Conservation (phyloP, 1,140 invertebrate species). For the Rhagoletis pomonella region DNA sequence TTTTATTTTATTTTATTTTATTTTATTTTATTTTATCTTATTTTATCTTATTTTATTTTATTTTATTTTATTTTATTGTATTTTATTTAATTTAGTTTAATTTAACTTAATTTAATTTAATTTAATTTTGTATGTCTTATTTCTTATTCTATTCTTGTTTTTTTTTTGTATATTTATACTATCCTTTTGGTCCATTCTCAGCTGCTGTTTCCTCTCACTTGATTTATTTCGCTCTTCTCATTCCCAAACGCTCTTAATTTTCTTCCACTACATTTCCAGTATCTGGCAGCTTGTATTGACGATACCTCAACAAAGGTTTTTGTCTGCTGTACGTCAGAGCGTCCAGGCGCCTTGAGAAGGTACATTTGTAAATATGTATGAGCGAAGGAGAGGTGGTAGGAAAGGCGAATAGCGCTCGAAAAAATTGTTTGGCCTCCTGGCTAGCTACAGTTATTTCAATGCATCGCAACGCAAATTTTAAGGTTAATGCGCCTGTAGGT, state of each 20-base stretch:
- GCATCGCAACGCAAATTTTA: neutral
- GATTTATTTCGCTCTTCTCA: too few species aligned
- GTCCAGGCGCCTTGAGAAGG: too few species aligned
- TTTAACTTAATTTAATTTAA: constrained; percentile 40
- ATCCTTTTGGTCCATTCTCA: too few species aligned
- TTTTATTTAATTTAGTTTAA: neutral
- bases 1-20: neutral
- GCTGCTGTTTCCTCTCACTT: neutral
- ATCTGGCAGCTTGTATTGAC: neutral
- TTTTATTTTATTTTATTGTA: neutral
- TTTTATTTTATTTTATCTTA: neutral
- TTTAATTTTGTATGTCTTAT: neutral
- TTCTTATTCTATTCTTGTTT: neutral
- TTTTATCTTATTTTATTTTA: neutral
- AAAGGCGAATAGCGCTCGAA: neutral
- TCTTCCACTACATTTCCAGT: neutral
- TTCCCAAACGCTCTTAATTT: neutral
- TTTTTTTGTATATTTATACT: neutral
- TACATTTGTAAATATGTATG: neutral
- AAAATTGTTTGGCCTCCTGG: neutral
- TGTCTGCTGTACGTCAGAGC: too few species aligned
- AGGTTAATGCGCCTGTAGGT: neutral
- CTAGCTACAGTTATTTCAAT: neutral
- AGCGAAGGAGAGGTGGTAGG: neutral
- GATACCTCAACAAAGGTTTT: neutral